phyloP scores from a whole-genome alignment of 2,888 invertebrate genomes.

The Listrodromus nycthemerus region DNA sequence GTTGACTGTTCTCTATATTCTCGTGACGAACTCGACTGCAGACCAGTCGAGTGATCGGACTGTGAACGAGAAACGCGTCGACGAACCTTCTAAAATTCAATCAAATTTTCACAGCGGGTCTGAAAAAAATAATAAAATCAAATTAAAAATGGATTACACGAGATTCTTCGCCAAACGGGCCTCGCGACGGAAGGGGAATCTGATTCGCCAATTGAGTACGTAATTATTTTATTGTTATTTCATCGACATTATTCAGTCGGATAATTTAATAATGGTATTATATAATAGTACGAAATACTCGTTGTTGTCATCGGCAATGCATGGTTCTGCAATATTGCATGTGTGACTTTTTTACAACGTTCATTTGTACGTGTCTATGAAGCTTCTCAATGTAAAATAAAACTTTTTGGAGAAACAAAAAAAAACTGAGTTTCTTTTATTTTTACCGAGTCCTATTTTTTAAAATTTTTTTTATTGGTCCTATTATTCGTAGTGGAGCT shows the following conservation, averaged over 20 bases:
- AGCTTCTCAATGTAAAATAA: too few species aligned
- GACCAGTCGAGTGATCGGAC: not conserved
- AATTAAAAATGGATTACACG: conserved; percentile 82
- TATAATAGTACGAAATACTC: not conserved
- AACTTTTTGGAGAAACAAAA: too few species aligned
- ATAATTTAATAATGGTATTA: not conserved
- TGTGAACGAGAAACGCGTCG: too few species aligned
- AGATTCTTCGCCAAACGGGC: conserved; percentile 84
- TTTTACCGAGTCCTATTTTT: too few species aligned
- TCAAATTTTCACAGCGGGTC: too few species aligned
- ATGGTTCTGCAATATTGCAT: too few species aligned
- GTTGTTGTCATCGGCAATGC: too few species aligned
- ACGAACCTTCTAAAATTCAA: not conserved
- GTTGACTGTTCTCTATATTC: not conserved
- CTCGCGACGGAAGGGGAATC: conserved; percentile 83
- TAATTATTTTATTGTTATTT: conserved; percentile 63
- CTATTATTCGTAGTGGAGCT: too few species aligned
- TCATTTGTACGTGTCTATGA: too few species aligned
- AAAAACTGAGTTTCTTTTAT: too few species aligned
- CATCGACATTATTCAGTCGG: conserved; percentile 6
- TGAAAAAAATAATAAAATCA: not conserved
- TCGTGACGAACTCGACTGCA: not conserved
- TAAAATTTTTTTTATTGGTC: too few species aligned
- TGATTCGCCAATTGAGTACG: conserved; percentile 85
- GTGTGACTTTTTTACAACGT: too few species aligned